Conservation (phyloP, 2,888 invertebrate species). For the Xylocampa areola region DNA sequence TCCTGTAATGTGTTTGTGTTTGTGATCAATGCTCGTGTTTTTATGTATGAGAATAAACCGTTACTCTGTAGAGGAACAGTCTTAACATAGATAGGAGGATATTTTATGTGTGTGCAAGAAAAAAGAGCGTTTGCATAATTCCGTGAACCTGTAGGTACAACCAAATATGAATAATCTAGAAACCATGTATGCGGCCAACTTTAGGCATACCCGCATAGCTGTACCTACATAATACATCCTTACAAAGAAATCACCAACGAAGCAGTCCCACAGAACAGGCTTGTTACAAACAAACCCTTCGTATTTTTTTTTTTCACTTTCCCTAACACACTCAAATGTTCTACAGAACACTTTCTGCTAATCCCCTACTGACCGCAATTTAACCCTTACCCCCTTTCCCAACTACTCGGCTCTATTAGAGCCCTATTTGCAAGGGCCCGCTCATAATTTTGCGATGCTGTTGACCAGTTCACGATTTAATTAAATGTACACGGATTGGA, state of each 20-base stretch:
- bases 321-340: slow-evolving; percentile 36
- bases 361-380: slow-evolving; percentile 59
- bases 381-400: slow-evolving; percentile 33
- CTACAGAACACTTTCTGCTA: slow-evolving; percentile 51
- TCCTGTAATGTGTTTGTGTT: no score
- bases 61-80: no score
- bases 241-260: background rate
- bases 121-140: no score
- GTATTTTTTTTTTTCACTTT: slow-evolving; percentile 20
- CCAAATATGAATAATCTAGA: no score
- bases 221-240: background rate
- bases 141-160: no score
- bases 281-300: slow-evolving; percentile 21
- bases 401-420: slow-evolving; percentile 47
- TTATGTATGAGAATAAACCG: no score
- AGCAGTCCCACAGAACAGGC: slow-evolving; percentile 9
- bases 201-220: background rate
- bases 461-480: slow-evolving; percentile 48
- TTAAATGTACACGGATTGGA: slow-evolving; percentile 45
- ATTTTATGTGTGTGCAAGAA: no score
- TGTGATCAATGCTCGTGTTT: no score
- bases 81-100: no score
- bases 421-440: slow-evolving; percentile 49
- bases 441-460: slow-evolving; percentile 47
- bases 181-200: no score